A percentile compares a stretch with the other conserved stretches of the same genome.
Conservation (phyloP, 2,797 vertebrate genomes). For the Clarias pachynema region DNA sequence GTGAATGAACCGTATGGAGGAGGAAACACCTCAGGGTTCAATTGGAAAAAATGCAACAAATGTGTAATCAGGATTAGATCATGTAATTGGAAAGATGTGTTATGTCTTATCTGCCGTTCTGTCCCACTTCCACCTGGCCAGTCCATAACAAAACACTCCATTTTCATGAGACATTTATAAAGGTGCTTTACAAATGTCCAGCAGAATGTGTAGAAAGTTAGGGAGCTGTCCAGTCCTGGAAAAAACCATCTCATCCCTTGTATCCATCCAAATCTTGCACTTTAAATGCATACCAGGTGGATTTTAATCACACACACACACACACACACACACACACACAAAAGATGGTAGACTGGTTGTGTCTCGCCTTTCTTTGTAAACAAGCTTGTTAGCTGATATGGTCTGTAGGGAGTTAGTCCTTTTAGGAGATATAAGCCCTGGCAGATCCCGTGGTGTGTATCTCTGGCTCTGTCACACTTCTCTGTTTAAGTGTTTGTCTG, state of each 20-base stretch:
- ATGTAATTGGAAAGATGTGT: constrained; percentile 3
- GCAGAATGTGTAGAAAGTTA: background rate
- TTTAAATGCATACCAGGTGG: constrained; percentile 26
- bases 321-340: background rate
- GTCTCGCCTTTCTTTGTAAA: constrained; percentile 22
- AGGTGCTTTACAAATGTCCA: background rate
- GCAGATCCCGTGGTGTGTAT: constrained; percentile 37
- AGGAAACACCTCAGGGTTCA: background rate
- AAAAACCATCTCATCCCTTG: background rate
- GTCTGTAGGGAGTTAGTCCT: constrained; percentile 45
- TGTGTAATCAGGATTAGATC: background rate
- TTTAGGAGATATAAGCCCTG: constrained; percentile 29
- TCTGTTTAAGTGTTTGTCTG: constrained; percentile 56
- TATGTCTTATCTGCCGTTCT: constrained; percentile 5
- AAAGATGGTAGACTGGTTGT: background rate
- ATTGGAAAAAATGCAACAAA: background rate
- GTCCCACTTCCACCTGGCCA: background rate
- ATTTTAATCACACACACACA: background rate
- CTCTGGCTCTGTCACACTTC: constrained; percentile 47
- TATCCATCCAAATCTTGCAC: constrained; percentile 7
- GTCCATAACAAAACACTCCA: background rate
- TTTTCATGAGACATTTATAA: background rate
- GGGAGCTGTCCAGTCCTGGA: background rate
- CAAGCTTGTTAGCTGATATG: constrained; percentile 37
- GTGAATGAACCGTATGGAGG: background rate